Percentiles rank a stretch among this genome's conserved stretches.
phyloP scores from a whole-genome alignment of 1,140 invertebrate genomes.

The Macrotrachela quadricornifera region DNA sequence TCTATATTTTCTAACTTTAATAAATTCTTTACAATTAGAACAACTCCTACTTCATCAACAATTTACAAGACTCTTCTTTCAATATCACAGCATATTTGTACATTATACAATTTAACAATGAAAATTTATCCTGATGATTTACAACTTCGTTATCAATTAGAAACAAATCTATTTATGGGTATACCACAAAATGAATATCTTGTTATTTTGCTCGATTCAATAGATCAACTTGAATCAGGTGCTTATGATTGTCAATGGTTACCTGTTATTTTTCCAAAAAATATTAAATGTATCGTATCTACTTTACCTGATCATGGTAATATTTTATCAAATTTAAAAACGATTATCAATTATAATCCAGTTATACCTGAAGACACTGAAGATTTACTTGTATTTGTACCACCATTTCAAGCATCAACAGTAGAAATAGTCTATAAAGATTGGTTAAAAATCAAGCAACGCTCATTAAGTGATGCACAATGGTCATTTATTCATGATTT shows the following conservation, averaged over 20 bases:
- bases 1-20: no score
- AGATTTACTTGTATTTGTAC: slow-evolving; percentile 13
- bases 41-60: slow-evolving; percentile 14
- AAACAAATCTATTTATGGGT: no score
- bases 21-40: no score
- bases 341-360: slow-evolving; percentile 10
- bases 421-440: slow-evolving; percentile 15
- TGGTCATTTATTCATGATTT: slow-evolving; percentile 68
- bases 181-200: slow-evolving; percentile 13
- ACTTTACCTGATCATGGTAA: slow-evolving; percentile 12
- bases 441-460: slow-evolving; percentile 13
- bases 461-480: slow-evolving; percentile 32
- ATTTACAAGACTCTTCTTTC: no score
- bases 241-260: slow-evolving; percentile 21
- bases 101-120: no score
- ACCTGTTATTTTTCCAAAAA: slow-evolving; percentile 15
- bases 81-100: no score
- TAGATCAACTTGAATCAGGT: slow-evolving; percentile 16
- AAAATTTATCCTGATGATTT: no score
- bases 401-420: slow-evolving; percentile 11
- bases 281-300: slow-evolving; percentile 21
- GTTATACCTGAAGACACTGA: slow-evolving; percentile 9
- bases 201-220: slow-evolving; percentile 19
- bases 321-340: slow-evolving; percentile 13
- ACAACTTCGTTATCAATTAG: no score